These are phyloP conservation scores for Liodrosophila aerea DNA, from an alignment of 2,888 invertebrate species.

Conservation along the genomic window DNA sequence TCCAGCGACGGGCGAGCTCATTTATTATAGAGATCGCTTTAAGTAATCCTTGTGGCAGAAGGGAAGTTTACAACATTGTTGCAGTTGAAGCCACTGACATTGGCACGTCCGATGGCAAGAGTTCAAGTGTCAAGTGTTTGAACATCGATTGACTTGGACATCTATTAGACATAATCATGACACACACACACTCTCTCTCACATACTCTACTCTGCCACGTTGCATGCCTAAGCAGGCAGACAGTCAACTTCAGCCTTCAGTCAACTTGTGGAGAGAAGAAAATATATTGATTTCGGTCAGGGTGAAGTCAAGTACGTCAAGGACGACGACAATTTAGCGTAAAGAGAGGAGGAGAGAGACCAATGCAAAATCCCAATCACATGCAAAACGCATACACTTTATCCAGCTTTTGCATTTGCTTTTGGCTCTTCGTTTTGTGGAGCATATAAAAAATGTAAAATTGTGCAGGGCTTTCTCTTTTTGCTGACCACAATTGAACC, in stretches of 20 bases:
- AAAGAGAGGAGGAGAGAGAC: slow-evolving; percentile 12
- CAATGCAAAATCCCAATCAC: slow-evolving; percentile 56
- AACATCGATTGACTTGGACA: slow-evolving; percentile 80
- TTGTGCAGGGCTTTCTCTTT: neutral
- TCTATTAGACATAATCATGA: slow-evolving; percentile 80
- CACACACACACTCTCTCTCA: slow-evolving; percentile 22
- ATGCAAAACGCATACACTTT: slow-evolving; percentile 69
- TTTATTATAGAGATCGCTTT: slow-evolving; percentile 43
- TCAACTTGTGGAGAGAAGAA: slow-evolving; percentile 20
- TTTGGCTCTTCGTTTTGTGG: slow-evolving; percentile 25
- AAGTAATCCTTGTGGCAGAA: neutral
- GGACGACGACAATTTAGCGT: slow-evolving; percentile 59
- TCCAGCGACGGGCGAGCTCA: slow-evolving; percentile 38
- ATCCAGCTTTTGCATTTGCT: neutral
- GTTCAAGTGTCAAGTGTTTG: slow-evolving; percentile 72
- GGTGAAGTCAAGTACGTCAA: slow-evolving; percentile 30
- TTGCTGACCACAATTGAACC: slow-evolving; percentile 41
- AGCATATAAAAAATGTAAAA: too few species aligned
- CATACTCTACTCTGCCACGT: slow-evolving; percentile 27
- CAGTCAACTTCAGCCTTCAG: slow-evolving; percentile 58
- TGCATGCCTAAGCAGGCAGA: slow-evolving; percentile 70
- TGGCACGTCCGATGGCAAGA: slow-evolving; percentile 47
- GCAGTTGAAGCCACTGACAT: slow-evolving; percentile 23
- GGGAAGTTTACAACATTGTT: slow-evolving; percentile 1
- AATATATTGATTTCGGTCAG: slow-evolving; percentile 63